Evolutionary conservation across 2,113 vertebrate species (phyloP), one percentile per base, ranked within the genome.

Genomic region (Planiliza haematocheilus): DNA sequence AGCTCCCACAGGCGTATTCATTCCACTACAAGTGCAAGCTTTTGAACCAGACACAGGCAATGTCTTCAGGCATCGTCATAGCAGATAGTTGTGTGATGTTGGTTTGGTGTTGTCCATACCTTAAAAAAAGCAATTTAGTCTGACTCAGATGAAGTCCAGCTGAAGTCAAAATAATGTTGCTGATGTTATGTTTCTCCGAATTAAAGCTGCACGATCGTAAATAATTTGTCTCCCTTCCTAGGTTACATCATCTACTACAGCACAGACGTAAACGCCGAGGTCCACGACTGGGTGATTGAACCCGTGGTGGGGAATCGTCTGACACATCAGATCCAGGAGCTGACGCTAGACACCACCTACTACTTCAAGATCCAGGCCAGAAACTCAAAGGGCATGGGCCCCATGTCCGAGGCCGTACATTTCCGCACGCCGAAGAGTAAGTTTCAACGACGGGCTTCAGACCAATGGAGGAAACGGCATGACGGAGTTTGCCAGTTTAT

Each of bases 201-300:
- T 49, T 46, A 30, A 71, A 49, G 16, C 39, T 11, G 1, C 5
- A 21, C 8, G 18, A 34, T 10, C 2, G 1, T 2, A 55, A 61
- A 16, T 0, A 13, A 2, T 24, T 2, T 20, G 7, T 48, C 6
- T 71, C 16, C 18, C 17, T 39, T n/a, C 63, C 4, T 12, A 99
- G 98, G 98, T 0, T 99, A 99, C 79, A 99, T 99, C 66, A 99
- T 99, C 86, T 99, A 99, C 93, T 99, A 99, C 92, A 99, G 96
- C 21, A 99, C 98, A 0, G 97, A 99, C 18, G 96, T 97, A 45
- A 98, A 97, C 1, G 97, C 97, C 0, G 98, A 97, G 91, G 95
- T 98, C 48, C 98, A 99, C 0, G 97, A 99, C 77, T 99, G 98
- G 98, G 98, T 99, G 2, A 96, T 99, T 14, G 98, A 99, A 45